Conservation (phyloP, 64 coral and sea anemone genomes). For the Cladopsammia gracilis region DNA sequence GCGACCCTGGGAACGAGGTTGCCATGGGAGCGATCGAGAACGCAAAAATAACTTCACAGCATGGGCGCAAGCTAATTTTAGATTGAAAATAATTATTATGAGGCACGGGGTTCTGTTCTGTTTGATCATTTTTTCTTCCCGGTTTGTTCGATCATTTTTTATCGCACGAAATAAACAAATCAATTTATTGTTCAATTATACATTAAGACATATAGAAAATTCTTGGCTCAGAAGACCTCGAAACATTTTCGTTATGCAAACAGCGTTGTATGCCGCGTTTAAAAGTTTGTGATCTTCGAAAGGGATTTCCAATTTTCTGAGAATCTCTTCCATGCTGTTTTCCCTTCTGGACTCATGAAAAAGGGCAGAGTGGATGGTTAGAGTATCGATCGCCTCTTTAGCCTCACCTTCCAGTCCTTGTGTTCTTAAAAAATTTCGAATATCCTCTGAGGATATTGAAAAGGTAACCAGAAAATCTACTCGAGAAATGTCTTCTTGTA, state of each 20-base stretch:
- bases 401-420: background rate
- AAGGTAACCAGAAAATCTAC: slow-evolving; percentile 20
- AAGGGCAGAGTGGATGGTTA: background rate
- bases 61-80: too few relatives aligned
- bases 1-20: too few relatives aligned
- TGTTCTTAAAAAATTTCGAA: background rate
- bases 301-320: slow-evolving; percentile 12
- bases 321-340: slow-evolving; percentile 28
- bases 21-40: too few relatives aligned
- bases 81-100: too few relatives aligned
- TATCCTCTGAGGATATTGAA: background rate
- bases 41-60: too few relatives aligned
- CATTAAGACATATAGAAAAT: slow-evolving; percentile 6
- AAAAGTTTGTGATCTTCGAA: background rate
- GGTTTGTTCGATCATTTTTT: too few relatives aligned
- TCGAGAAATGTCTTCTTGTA: background rate
- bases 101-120: too few relatives aligned
- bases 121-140: too few relatives aligned
- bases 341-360: slow-evolving; percentile 17
- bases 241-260: slow-evolving; percentile 22
- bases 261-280: background rate
- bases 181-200: background rate
- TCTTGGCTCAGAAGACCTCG: slow-evolving; percentile 5
- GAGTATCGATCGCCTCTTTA: slow-evolving; percentile 7
- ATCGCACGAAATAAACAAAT: too few relatives aligned